Evolutionary conservation across 1,140 invertebrate species (phyloP).

Genomic region (Tetragonula clypearis): DNA sequence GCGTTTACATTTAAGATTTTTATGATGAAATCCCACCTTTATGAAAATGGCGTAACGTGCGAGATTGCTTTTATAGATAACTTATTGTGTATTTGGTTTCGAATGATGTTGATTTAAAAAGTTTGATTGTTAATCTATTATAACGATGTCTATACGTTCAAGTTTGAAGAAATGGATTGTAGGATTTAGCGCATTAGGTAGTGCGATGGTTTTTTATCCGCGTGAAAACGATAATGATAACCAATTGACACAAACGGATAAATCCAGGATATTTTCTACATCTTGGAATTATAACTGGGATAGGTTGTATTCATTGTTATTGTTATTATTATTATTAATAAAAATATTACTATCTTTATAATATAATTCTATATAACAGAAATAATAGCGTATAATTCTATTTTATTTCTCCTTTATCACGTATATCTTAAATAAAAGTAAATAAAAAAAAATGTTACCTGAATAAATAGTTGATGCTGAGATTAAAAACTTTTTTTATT

Average conservation of each 20-base stretch:
- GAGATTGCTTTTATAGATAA: neutral
- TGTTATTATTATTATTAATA: slow-evolving; percentile 10
- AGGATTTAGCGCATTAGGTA: slow-evolving; percentile 69
- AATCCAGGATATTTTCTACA: slow-evolving; percentile 85
- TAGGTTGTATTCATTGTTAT: slow-evolving; percentile 83
- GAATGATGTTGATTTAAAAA: neutral
- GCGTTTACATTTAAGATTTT: too few relatives aligned
- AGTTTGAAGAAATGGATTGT: slow-evolving; percentile 71
- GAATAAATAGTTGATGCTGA: too few relatives aligned
- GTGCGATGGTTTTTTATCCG: slow-evolving; percentile 71
- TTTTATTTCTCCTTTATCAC: slow-evolving; percentile 64
- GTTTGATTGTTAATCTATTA: neutral
- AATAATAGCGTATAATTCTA: too few relatives aligned
- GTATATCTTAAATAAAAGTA: slow-evolving; percentile 73
- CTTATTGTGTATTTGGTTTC: neutral
- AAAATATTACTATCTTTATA: neutral
- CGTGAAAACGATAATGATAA: slow-evolving; percentile 53
- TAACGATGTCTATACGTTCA: slow-evolving; percentile 68
- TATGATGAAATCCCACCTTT: too few relatives aligned
- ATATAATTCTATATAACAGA: slow-evolving; percentile 3
- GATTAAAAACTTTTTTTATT: too few relatives aligned
- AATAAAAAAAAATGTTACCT: too few relatives aligned
- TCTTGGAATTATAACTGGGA: slow-evolving; percentile 93
- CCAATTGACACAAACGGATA: slow-evolving; percentile 62
- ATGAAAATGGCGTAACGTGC: too few relatives aligned